Base-by-base conservation (phyloP, 2,113 vertebrate species). In the Heptranchias perlo region DNA sequence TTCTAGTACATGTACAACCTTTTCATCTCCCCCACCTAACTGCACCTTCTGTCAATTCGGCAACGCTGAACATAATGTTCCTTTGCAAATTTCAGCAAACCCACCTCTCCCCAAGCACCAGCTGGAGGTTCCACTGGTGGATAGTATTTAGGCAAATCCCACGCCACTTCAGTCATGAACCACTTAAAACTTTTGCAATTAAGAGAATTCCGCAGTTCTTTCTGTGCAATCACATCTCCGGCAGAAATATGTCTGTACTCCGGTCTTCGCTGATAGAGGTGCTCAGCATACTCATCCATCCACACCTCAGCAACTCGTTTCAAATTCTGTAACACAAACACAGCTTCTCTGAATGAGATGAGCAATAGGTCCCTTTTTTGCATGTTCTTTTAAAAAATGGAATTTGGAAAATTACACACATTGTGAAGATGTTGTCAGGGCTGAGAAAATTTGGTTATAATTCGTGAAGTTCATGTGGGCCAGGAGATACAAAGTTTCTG, bases 231-330 rank as follows among this genome's bases (percentile, higher is more conserved):
- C 1, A 99, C 98, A 5, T 99, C 99, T 3, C 99, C 99, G 0
- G 99, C 98, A 0, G 99, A 99, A 44, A 99, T 98, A 97, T 99
- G 99, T 87, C 99, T 98, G 97, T 99, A 99, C 97, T 99, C 99
- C 0, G 99, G 99, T 35, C 99, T 97, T 0, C 99, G 98, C 98
- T 99, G 99, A 98, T 99, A 99, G 52, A 99, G 98, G 96, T 97
- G 99, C 94, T 99, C 99, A 0, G 99, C 99, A 0, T 98, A 99
- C n/a, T 99, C 99, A 0, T 99, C 99, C 99, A 99, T 99, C 99
- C 99, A 99, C 82, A 99, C 99, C 96, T 99, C 99, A 0, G 99
- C 99, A 96, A 99, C 99, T 0, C 99, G 98, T 97, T 99, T 99
- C 96, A 99, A 97, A 97, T 99, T 99, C 99, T 99, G 97, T 0